Evolutionary conservation across 2,113 vertebrate genomes (phyloP), one percentile per base, ranked within the genome.

Genomic region (Toxotes chatareus): DNA sequence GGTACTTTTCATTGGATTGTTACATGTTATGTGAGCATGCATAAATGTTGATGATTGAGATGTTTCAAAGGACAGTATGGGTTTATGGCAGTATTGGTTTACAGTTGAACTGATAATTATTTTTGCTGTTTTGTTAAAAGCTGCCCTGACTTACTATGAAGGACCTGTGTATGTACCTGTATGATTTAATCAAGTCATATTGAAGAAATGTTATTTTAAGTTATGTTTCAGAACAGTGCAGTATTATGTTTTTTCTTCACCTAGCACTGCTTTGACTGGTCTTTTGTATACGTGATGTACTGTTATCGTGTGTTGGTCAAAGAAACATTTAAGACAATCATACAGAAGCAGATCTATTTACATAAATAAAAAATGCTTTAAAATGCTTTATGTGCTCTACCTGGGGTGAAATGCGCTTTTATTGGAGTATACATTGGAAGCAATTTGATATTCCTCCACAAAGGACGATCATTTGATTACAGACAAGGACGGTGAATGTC

Each of bases 161-260:
- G 77, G 74, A 60, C 56, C 57, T 60, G 49, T 86, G 66, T 80
- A 40, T 71, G 62, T 73, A 53, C 80, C 60, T 76, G 38, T 88
- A 49, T 83, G 87, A 86, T 80, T 62, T 51, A 76, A 64, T 80
- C 66, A 69, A 42, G 42, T 36, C 27, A 64, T 76, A 55, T 61
- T 72, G 74, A 87, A 84, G 63, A 81, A 86, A 32, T 81, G 67
- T 83, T 84, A 69, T 89, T 82, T 84, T 90, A 92, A 90, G 53
- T 92, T 90, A 88, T 87, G 84, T 91, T 56, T 80, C 40, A 63
- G 73, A 70, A 86, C 31, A 85, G 53, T 94, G 80, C 92, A 90
- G 90, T 92, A 89, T 92, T 92, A 83, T 42, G 76, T 57, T 69
- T 38, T 67, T 19, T 67, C 83, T 84, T 86, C 67, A 79, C 75